Base-by-base conservation (phyloP, 2,888 invertebrate species). In the Heterodera filipjevi region DNA sequence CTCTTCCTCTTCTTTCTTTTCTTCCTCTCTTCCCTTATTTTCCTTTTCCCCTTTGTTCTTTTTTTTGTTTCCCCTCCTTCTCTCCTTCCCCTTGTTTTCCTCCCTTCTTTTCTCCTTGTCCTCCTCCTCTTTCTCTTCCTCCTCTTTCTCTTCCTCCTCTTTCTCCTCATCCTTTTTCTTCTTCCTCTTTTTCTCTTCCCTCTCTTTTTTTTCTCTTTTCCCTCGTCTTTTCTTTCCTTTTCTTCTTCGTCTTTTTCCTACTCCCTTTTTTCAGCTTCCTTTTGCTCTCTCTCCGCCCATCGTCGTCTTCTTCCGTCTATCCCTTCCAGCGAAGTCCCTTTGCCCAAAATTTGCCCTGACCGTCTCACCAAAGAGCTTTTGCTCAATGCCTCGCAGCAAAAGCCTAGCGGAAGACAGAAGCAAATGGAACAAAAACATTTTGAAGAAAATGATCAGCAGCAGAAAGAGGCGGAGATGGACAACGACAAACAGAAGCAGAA, bases 251-350 rank as follows among this genome's bases (percentile, higher is more conserved):
- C 12, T 53, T 12, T 22, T 19, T 16, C 14, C 14, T 16, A 53
- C 16, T 53, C 19, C 59, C 59, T 12, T 59, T 22, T 27, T 59
- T 59, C 27, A 8, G 39, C 39, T 39, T 39, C 53, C 53, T 35
- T 59, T 66, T 14, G 72, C 73, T 2, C 66, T 64, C 3, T 77
- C 68, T 19, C 75, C 75, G 39, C 12, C 75, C 64, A 46, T 59
- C 64, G 74, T 19, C 78, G 78, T 39, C 75, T 64, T 14, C 68
- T 75, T 30, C 75, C 75, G 30, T 32, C 8, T 30, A 75, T 68
- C 19, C 75, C 75, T 19, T 75, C 75, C 16, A 59, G 59, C 59
- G 75, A 64, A 22, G 33, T 35, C 32, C 64, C 64, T 8, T 35
- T 66, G 44, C 8, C 16, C 32, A 30, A 64, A 30, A 75, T 75